phyloP scores from a whole-genome alignment of 64 coral and sea anemone species.

The Montipora foliosa region DNA sequence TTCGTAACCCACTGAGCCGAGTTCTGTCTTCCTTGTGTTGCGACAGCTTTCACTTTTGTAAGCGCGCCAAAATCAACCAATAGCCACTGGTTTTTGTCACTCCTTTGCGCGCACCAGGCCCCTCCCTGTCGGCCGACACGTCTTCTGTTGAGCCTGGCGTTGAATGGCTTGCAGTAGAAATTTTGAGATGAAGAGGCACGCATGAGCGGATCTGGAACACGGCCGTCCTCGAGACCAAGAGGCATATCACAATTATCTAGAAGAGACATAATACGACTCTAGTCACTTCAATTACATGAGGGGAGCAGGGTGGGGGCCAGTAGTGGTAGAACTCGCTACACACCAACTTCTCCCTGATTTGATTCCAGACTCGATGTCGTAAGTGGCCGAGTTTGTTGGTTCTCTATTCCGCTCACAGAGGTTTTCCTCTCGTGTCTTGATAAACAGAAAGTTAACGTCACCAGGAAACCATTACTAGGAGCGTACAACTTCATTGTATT shows the following conservation, averaged over 20 bases:
- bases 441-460: too few species aligned
- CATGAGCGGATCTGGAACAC: conserved; percentile 64
- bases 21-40: conserved; percentile 87
- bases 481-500: too few species aligned
- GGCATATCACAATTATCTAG: conserved; percentile 74
- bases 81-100: conserved; percentile 75
- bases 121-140: conserved; percentile 35
- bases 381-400: too few species aligned
- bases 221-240: conserved; percentile 54
- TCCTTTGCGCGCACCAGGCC: conserved; percentile 64
- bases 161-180: conserved; percentile 44
- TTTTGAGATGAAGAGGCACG: conserved; percentile 15
- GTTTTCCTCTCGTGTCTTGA: too few species aligned
- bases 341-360: too few species aligned
- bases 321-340: too few species aligned
- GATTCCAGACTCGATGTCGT: too few species aligned
- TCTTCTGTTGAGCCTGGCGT: conserved; percentile 47
- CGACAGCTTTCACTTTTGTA: conserved; percentile 64
- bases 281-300: neutral
- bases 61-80: conserved; percentile 84
- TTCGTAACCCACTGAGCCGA: conserved; percentile 86
- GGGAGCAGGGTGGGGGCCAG: too few species aligned
- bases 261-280: neutral
- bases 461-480: too few species aligned
- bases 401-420: too few species aligned